Percentiles rank a stretch among this genome's conserved stretches.
Conservation (phyloP, 2,888 invertebrate species). For the Diaperis boleti region DNA sequence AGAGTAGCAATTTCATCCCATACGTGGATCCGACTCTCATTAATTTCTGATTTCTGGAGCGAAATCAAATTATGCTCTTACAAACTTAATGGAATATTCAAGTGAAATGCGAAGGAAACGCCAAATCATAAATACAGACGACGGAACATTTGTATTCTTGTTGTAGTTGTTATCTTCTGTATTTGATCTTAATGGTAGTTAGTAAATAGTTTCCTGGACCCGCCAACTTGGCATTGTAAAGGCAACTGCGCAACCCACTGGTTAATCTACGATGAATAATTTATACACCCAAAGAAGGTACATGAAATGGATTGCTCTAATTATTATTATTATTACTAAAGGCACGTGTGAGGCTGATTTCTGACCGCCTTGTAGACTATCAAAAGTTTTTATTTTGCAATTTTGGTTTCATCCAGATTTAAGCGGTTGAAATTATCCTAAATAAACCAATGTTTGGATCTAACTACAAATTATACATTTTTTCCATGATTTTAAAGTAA, state of each 20-base stretch:
- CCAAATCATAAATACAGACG: constrained; percentile 52
- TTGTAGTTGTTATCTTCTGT: constrained; percentile 60
- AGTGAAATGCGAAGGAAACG: constrained; percentile 39
- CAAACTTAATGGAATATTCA: constrained; percentile 35
- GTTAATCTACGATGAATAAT: constrained; percentile 60
- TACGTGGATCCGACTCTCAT: constrained; percentile 10
- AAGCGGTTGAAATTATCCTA: too few species aligned
- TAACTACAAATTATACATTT: too few species aligned
- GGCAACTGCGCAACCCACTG: constrained; percentile 48
- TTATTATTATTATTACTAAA: constrained; percentile 50
- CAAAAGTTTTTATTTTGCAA: too few species aligned
- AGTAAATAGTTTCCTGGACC: constrained; percentile 61
- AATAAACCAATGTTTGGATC: too few species aligned
- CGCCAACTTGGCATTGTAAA: constrained; percentile 51
- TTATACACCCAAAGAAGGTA: constrained; percentile 52
- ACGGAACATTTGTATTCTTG: constrained; percentile 59
- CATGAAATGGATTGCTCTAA: constrained; percentile 57
- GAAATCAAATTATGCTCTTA: constrained; percentile 34
- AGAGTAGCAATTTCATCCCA: constrained; percentile 3
- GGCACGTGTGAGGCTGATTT: too few species aligned
- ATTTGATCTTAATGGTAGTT: constrained; percentile 65
- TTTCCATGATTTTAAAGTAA: too few species aligned
- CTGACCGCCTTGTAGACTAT: too few species aligned
- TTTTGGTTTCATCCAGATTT: too few species aligned
- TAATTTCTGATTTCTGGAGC: constrained; percentile 23